phyloP scores from a whole-genome alignment of 2,113 vertebrate genomes.

The Ptilonorhynchus violaceus region DNA sequence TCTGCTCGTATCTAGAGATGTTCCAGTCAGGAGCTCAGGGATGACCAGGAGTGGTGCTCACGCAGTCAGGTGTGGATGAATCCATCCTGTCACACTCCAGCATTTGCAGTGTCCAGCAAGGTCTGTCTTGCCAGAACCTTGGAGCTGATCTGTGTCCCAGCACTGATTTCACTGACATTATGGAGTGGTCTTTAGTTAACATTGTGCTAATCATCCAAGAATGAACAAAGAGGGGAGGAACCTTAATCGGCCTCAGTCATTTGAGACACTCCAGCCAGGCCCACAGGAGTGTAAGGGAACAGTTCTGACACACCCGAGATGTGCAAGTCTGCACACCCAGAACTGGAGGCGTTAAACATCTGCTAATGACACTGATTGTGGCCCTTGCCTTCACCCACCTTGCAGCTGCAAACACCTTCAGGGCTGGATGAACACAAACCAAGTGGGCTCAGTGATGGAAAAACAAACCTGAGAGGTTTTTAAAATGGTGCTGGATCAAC shows the following conservation, averaged over 20 bases:
- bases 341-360: background rate
- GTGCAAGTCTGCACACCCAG: background rate
- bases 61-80: background rate
- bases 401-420: background rate
- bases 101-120: background rate
- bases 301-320: background rate
- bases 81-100: background rate
- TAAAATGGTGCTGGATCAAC: background rate
- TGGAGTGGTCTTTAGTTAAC: background rate
- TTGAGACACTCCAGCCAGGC: background rate
- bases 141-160: background rate
- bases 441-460: background rate
- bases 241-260: background rate
- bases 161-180: background rate
- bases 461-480: background rate
- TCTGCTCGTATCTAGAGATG: background rate
- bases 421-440: background rate
- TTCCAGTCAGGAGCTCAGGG: background rate
- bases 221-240: background rate
- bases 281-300: background rate
- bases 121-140: background rate
- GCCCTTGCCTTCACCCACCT: background rate
- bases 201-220: background rate
- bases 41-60: background rate
- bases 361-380: background rate